Conservation (phyloP, 2,888 invertebrate genomes). For the Heliconius charithonia region DNA sequence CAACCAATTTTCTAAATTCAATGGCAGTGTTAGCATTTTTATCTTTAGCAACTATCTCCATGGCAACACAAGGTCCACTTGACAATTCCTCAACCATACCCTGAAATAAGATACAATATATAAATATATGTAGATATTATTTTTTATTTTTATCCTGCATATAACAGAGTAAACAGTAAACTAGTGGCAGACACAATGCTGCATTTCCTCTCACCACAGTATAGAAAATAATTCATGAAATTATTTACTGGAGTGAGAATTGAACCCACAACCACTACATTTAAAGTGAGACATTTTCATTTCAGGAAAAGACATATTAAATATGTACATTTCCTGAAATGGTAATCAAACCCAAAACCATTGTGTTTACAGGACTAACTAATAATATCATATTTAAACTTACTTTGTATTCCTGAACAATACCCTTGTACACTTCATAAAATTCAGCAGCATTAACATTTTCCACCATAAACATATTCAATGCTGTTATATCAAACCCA, state of each 20-base stretch:
- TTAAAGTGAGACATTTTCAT: no score
- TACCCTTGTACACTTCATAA: conserved; percentile 96
- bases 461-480: conserved; percentile 91
- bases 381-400: not conserved
- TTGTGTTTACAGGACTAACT: not conserved
- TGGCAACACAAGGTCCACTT: conserved; percentile 92
- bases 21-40: conserved; percentile 84
- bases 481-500: conserved; percentile 90
- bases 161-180: no score
- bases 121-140: not conserved
- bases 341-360: no score
- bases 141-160: no score
- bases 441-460: conserved; percentile 94
- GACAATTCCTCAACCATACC: conserved; percentile 93
- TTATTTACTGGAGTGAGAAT: not conserved
- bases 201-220: no score
- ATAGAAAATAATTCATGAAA: not conserved
- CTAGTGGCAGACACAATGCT: no score
- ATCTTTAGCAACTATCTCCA: conserved; percentile 90
- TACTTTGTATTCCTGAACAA: conserved; percentile 90
- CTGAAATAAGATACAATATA: conserved; percentile 60
- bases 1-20: conserved; percentile 92
- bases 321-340: no score
- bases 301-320: no score
- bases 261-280: no score